Conservation (phyloP, 2,888 invertebrate genomes). For the Sphaerophoria taeniata region DNA sequence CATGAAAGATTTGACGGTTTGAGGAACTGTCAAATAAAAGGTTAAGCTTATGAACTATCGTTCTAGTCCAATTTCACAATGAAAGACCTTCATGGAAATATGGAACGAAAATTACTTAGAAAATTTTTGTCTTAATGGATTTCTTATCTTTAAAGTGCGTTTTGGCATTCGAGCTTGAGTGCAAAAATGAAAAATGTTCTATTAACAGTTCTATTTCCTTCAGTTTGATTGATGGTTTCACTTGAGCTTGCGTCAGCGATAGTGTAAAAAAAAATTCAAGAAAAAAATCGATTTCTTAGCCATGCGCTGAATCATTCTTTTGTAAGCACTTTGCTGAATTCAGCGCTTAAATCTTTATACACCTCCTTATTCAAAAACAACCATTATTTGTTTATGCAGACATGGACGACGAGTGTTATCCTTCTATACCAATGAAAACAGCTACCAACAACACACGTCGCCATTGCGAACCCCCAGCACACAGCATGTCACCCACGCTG, state of each 20-base stretch:
- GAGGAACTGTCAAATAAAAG: conserved; percentile 31
- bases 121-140: conserved; percentile 57
- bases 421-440: conserved; percentile 89
- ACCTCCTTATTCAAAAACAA: not conserved
- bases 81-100: conserved; percentile 12
- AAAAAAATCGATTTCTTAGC: not conserved
- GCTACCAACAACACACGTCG: conserved; percentile 82
- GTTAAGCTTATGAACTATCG: conserved; percentile 31
- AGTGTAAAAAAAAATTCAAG: not conserved
- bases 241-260: not conserved
- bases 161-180: conserved; percentile 60
- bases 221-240: conserved; percentile 8
- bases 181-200: conserved; percentile 46
- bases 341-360: no score
- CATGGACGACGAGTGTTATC: conserved; percentile 95
- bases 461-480: conserved; percentile 2
- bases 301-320: not conserved
- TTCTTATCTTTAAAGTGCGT: conserved; percentile 61
- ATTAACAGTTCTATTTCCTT: conserved; percentile 9
- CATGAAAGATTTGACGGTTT: conserved; percentile 14
- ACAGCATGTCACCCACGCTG: conserved; percentile 73
- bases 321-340: conserved; percentile 19
- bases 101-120: conserved; percentile 39
- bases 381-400: conserved; percentile 84
- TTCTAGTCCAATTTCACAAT: conserved; percentile 17